Evolutionary conservation across 2,888 invertebrate genomes (phyloP), one percentile per base, ranked within the genome.

Genomic region (Lamellibrachia columna): DNA sequence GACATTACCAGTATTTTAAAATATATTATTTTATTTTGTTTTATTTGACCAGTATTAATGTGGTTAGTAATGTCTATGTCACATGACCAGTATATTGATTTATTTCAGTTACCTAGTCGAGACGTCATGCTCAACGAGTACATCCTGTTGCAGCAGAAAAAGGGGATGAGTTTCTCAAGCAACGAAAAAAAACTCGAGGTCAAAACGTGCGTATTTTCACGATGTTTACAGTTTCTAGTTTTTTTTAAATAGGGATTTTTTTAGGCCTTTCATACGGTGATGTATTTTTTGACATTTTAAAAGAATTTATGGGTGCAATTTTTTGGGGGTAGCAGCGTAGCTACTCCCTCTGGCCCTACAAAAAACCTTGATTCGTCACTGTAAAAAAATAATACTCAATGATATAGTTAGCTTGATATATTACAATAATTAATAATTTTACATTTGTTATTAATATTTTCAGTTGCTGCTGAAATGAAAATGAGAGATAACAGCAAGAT

Each of bases 41-140:
- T 40, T 40, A 40, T 40, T 40, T 40, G 40, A 40, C 55, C 55
- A 55, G 55, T 55, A 9, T 55, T 55, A 55, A 55, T 55, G 55
- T 55, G 55, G 7, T 55, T 55, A 9, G 15, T 75, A 15, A 22
- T 91, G 3, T 40, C 40, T 40, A 40, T 40, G 40, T 40, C 40
- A 40, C 40, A 40, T 40, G 40, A 40, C 40, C 40, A 40, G 40
- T 40, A 40, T 91, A 52, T 52, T 75, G n/a, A 28, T 60, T 92
- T 8, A 40, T 93, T 75, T 3, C 94, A 96, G 96, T 94, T 94
- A 52, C 96, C 96, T n/a, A 95, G 95, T 93, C 94, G 96, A 93
- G 96, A 96, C 94, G 60, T 95, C 53, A 96, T 96, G 95, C 94
- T 96, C 93, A 96, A 96, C 94, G 96, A 96, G 40, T 96, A 95